Percentiles rank a stretch among this genome's conserved stretches.
Conservation (phyloP, 2,113 vertebrate genomes). For the Myrmecobius fasciatus region DNA sequence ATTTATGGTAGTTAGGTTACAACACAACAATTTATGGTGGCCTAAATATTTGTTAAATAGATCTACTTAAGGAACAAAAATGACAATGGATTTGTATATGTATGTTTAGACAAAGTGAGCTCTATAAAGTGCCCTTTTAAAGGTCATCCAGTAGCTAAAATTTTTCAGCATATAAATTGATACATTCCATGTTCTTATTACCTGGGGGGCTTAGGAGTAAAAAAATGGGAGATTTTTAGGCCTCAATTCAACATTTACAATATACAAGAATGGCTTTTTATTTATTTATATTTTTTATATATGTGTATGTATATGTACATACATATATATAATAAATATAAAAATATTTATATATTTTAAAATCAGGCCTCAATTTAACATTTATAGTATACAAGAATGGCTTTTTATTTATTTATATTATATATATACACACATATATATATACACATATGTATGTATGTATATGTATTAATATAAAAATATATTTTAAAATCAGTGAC, state of each 20-base stretch:
- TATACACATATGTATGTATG: too few relatives aligned
- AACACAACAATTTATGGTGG: not conserved
- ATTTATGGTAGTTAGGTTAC: not conserved
- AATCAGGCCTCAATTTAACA: too few relatives aligned
- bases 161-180: not conserved
- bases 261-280: not conserved
- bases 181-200: not conserved
- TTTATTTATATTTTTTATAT: too few relatives aligned
- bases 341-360: too few relatives aligned
- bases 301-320: too few relatives aligned
- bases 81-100: not conserved
- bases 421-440: too few relatives aligned
- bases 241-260: not conserved
- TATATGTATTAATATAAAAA: too few relatives aligned
- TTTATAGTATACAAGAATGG: too few relatives aligned
- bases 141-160: not conserved
- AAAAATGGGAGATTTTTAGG: not conserved
- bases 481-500: not conserved
- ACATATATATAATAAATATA: too few relatives aligned
- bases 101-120: not conserved
- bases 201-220: not conserved
- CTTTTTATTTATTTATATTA: too few relatives aligned
- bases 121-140: not conserved
- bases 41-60: not conserved
- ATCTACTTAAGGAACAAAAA: not conserved